A percentile compares a stretch with the other conserved stretches of the same genome.
Conservation (phyloP, 2,797 vertebrate genomes). For the Alectoris magna region DNA sequence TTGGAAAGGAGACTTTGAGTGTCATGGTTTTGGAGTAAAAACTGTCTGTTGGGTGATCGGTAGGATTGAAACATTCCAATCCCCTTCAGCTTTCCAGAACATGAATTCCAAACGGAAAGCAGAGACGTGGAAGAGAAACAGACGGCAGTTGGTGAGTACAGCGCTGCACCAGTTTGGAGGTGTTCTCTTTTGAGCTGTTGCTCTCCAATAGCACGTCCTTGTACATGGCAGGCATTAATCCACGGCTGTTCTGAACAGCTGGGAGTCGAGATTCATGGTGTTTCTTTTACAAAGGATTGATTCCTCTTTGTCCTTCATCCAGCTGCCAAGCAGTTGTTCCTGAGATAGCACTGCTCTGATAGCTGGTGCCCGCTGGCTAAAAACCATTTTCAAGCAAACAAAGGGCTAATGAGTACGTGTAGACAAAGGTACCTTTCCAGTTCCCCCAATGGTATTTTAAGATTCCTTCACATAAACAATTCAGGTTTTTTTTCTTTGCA, state of each 20-base stretch:
- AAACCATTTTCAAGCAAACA: background rate
- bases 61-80: background rate
- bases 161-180: background rate
- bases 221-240: background rate
- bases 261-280: background rate
- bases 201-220: fast-evolving
- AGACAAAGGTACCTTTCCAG: background rate
- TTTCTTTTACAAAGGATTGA: background rate
- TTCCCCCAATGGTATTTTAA: background rate
- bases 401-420: background rate
- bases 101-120: constrained; percentile 95
- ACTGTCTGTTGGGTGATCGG: background rate
- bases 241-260: background rate
- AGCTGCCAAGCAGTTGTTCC: constrained; percentile 6
- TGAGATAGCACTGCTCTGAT: background rate
- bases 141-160: constrained; percentile 86
- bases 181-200: background rate
- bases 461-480: background rate
- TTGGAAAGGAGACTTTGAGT: background rate
- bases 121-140: constrained; percentile 92
- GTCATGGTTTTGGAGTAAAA: background rate
- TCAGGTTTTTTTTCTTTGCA: background rate
- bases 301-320: background rate
- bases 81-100: constrained; percentile 88
- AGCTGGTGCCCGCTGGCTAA: background rate